These are phyloP conservation scores for Cepaea nemoralis DNA, from an alignment of 1,140 invertebrate genomes.

Conservation along the genomic window DNA sequence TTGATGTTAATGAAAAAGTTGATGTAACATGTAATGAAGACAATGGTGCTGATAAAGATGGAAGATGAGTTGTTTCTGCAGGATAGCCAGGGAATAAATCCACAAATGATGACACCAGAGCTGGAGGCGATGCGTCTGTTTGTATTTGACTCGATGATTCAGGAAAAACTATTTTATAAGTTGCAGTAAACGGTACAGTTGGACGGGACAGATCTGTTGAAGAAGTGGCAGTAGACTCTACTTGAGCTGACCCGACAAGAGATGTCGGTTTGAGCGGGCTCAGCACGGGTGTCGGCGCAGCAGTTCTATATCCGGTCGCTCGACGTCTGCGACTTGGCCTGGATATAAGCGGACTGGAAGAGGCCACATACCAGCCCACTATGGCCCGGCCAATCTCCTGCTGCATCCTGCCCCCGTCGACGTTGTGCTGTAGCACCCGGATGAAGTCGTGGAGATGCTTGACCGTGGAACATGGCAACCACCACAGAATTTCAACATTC, in stretches of 20 bases:
- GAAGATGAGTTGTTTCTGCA: neutral
- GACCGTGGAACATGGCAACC: constrained; percentile 38
- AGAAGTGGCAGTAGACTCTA: neutral
- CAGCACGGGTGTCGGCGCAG: constrained; percentile 38
- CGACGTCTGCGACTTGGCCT: constrained; percentile 25
- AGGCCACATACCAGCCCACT: constrained; percentile 50
- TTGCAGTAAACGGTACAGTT: neutral
- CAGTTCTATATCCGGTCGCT: constrained; percentile 15
- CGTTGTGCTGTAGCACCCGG: constrained; percentile 48
- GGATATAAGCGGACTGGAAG: constrained; percentile 28
- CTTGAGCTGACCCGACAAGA: neutral
- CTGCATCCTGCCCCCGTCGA: constrained; percentile 44
- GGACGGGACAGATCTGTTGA: neutral
- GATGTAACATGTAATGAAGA: neutral
- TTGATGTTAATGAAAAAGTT: neutral
- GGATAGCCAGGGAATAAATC: neutral
- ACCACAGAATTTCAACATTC: constrained; percentile 48
- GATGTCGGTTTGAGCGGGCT: constrained; percentile 26
- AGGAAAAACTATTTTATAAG: neutral
- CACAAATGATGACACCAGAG: neutral
- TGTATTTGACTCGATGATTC: neutral
- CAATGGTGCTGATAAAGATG: neutral
- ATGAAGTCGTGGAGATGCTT: constrained; percentile 42
- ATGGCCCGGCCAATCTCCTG: constrained; percentile 36
- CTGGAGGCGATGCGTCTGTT: neutral